Evolutionary conservation across 2,113 vertebrate genomes (phyloP), one percentile per base, ranked within the genome.

Genomic region (Rhipidura dahli): DNA sequence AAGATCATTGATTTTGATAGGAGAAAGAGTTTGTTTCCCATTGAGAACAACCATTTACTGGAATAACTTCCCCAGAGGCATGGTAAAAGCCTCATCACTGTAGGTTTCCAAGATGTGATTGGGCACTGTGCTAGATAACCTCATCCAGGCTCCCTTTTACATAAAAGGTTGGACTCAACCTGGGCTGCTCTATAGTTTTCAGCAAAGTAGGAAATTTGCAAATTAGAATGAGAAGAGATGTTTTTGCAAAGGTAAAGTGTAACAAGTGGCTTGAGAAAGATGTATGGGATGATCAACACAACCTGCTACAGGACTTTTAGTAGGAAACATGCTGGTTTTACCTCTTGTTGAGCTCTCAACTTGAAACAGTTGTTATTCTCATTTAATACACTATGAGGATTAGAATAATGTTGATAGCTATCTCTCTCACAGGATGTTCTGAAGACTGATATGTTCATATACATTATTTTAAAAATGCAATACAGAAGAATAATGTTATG

Each of bases 401-500:
- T 63, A 77, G 39, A 89, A 61, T 77, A 92, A 89, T 33, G 82
- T 51, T 85, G 73, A 91, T 71, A 69, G 42, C 76, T 94, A 70
- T 84, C 60, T 89, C 86, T 75, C 91, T 94, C 79, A 76, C 26
- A 78, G 76, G 89, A 89, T 75, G 85, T 42, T 90, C 35, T 56
- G 57, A 89, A 60, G 78, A 70, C 35, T 85, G 83, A 81, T 92
- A 54, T 56, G 79, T 78, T 85, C 26, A 87, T 28, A 73, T 26
- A 71, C 4, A 16, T 66, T 90, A 71, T 57, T 91, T 80, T 42
- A 76, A 87, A 96, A 94, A 94, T 15, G 66, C 30, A 94, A 77
- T 81, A 64, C 44, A 87, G 39, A 87, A 95, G 80, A 89, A 73
- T 78, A 87, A 94, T 85, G 61, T 70, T 90, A 77, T 26, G 60